Base-by-base conservation (phyloP, 1,140 invertebrate genomes). In the Triops longicaudatus region DNA sequence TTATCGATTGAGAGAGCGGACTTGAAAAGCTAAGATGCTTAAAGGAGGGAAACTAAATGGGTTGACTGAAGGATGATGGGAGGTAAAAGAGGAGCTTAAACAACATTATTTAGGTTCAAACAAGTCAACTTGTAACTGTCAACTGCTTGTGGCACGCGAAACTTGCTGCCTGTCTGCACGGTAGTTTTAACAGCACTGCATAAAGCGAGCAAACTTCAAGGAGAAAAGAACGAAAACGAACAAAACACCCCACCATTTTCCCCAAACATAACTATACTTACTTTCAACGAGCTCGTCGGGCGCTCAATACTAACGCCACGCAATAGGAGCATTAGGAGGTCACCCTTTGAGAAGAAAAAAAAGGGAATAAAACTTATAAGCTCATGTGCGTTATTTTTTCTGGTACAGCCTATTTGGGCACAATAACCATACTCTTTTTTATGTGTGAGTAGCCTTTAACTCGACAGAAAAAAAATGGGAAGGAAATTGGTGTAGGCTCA, bases 101-200 rank as follows among this genome's bases (percentile, higher is more conserved):
- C 50, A 22, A n/a, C 50, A 63, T 63, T 63, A 63, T 22, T 63
- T 22, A 37, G 50, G 50, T 63, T 63, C 50, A 63, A 63, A 17
- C 50, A 63, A 63, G 50, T n/a, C 50, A 63, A 63, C 50, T 63
- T 63, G 50, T 14, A 63, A 63, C 50, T 63, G 50, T 63, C 50
- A 63, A 63, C 50, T 63, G 50, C 50, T 63, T 10, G 22, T 63
- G 50, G 50, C 50, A 63, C 50, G 50, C 50, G 50, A 63, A 22
- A n/a, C 50, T 37, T 37, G 31, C 31, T 37, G 31, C 17, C 50
- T n/a, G 50, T 63, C 50, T 63, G 50, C 50, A 63, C 50, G 50
- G 22, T 9, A 10, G 50, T 22, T 37, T 37, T 37, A 37, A 37
- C 2, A 2, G 31, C 31, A 7, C 31, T 37, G 31, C 31, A 37